Conservation (phyloP, 2,797 vertebrate genomes). For the Scomberomorus guttatus region DNA sequence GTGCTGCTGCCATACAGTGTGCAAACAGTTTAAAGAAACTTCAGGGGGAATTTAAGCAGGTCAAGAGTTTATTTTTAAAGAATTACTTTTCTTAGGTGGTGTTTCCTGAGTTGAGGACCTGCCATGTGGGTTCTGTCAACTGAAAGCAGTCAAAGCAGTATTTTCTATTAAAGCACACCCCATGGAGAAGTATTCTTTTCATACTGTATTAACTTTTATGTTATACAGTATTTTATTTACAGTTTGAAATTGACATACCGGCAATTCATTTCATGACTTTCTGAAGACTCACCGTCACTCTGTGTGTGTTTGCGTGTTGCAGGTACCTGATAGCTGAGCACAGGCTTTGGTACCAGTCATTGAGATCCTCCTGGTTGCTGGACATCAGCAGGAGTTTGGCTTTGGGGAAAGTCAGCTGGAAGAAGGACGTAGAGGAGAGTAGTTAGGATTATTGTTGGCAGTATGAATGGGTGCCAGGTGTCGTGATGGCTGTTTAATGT, state of each 20-base stretch:
- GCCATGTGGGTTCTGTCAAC: too few relatives aligned
- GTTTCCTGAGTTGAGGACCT: neutral
- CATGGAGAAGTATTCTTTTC: too few relatives aligned
- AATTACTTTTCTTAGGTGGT: too few relatives aligned
- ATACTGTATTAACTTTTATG: too few relatives aligned
- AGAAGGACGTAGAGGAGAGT: constrained; percentile 3
- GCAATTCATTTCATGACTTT: neutral
- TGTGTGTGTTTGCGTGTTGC: constrained; percentile 48
- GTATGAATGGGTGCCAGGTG: neutral
- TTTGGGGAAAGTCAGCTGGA: constrained; percentile 89
- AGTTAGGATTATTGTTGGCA: neutral
- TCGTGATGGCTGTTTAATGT: too few relatives aligned
- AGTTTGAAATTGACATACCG: too few relatives aligned
- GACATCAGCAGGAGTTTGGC: constrained; percentile 94
- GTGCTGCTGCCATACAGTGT: neutral
- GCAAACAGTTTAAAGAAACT: neutral
- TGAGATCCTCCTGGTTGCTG: constrained; percentile 90
- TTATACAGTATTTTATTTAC: neutral
- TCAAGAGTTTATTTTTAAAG: neutral
- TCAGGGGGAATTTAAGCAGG: neutral
- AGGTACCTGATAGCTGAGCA: constrained; percentile 85
- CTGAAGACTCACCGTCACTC: neutral
- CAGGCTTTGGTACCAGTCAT: constrained; percentile 89
- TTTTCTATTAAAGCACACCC: too few relatives aligned
- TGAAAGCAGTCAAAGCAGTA: too few relatives aligned